Conservation (phyloP, 2,888 invertebrate species). For the Heliconius charithonia region DNA sequence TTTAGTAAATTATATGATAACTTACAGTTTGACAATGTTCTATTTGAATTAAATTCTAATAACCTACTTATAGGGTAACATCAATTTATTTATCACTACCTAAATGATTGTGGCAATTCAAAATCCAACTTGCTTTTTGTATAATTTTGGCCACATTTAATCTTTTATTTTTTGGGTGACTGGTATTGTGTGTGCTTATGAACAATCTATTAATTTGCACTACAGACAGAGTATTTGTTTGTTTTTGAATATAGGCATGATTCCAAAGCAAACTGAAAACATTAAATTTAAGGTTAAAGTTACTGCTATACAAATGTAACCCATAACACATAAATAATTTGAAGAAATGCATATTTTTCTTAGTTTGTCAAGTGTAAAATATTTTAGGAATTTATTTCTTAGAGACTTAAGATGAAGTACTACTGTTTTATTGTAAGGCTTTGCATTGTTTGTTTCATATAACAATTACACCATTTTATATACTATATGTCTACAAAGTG, state of each 20-base stretch:
- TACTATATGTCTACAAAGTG: slow-evolving; percentile 47
- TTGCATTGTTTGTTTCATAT: slow-evolving; percentile 63
- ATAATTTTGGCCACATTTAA: slow-evolving; percentile 75
- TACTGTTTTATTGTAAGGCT: slow-evolving; percentile 73
- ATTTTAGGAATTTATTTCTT: slow-evolving; percentile 79
- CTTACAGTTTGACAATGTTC: slow-evolving; percentile 58
- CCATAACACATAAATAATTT: slow-evolving; percentile 56
- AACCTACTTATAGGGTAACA: slow-evolving; percentile 70
- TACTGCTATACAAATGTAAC: slow-evolving; percentile 57
- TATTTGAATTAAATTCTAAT: slow-evolving; percentile 66
- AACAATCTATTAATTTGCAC: slow-evolving; percentile 52
- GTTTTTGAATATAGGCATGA: slow-evolving; percentile 59
- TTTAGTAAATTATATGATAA: slow-evolving; percentile 73
- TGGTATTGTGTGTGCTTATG: slow-evolving; percentile 61
- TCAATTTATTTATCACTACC: slow-evolving; percentile 77
- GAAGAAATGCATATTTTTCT: slow-evolving; percentile 63
- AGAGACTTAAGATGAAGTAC: slow-evolving; percentile 79
- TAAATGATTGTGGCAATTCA: slow-evolving; percentile 82
- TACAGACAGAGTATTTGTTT: slow-evolving; percentile 50
- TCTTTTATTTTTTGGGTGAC: slow-evolving; percentile 65
- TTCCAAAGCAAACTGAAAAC: slow-evolving; percentile 54
- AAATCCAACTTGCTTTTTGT: slow-evolving; percentile 79
- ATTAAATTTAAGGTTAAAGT: slow-evolving; percentile 57
- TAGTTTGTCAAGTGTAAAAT: slow-evolving; percentile 77
- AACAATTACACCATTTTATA: slow-evolving; percentile 56